A percentile compares a stretch with the other conserved stretches of the same genome.
phyloP scores from a whole-genome alignment of 2,888 invertebrate genomes.

The Carabus problematicus region DNA sequence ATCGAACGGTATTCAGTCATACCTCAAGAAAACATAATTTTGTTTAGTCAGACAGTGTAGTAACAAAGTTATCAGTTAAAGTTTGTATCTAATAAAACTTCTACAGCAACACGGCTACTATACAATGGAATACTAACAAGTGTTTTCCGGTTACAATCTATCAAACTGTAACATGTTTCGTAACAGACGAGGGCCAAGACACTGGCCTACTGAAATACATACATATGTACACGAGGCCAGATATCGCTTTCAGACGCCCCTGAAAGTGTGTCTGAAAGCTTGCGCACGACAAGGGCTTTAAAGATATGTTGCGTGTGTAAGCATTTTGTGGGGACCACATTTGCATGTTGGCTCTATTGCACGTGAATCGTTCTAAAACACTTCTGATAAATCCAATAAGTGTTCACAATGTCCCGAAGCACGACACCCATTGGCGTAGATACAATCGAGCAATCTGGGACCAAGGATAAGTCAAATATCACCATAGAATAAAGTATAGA shows the following conservation, averaged over 20 bases:
- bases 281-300: neutral
- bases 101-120: no score
- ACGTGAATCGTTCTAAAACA: constrained; percentile 6
- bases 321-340: neutral
- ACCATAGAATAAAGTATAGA: no score
- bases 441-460: neutral
- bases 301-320: neutral
- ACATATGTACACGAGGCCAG: constrained; percentile 7
- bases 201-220: neutral
- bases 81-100: no score
- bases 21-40: no score
- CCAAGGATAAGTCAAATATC: no score
- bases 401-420: constrained; percentile 18
- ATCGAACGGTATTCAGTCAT: no score
- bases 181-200: neutral
- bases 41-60: no score
- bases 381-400: constrained; percentile 39
- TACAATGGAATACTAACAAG: no score
- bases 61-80: no score
- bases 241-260: constrained; percentile 14
- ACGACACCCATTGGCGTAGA: constrained; percentile 22
- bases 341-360: constrained; percentile 1
- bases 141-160: no score
- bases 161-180: no score
- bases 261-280: neutral